A percentile compares a stretch with the other conserved stretches of the same genome.
Conservation (phyloP, 1,140 invertebrate genomes). For the Drosophila arizonae region DNA sequence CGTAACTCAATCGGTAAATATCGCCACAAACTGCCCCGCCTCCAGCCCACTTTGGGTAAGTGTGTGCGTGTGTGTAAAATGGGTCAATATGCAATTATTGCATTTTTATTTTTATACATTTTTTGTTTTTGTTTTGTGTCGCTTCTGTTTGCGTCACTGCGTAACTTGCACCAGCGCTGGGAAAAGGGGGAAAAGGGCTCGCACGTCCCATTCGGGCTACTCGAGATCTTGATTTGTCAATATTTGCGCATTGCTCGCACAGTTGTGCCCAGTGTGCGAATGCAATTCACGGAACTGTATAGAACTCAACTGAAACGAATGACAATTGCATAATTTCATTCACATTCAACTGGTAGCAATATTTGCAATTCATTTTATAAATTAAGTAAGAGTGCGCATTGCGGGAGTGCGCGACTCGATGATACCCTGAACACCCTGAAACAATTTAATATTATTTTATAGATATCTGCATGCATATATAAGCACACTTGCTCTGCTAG, state of each 20-base stretch:
- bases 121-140: slow-evolving; percentile 19
- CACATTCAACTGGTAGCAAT: background rate
- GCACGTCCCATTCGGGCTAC: background rate
- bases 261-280: slow-evolving; percentile 12
- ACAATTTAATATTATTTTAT: no score
- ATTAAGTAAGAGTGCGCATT: no score
- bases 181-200: background rate
- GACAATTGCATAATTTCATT: slow-evolving; percentile 10
- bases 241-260: slow-evolving; percentile 45
- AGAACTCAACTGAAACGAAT: slow-evolving; percentile 5
- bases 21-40: slow-evolving; percentile 9
- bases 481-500: no score
- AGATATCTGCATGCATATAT: no score
- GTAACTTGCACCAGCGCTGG: slow-evolving; percentile 11
- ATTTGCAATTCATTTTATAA: no score
- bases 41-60: slow-evolving; percentile 3
- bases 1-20: slow-evolving; percentile 68
- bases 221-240: slow-evolving; percentile 61
- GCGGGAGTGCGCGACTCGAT: no score
- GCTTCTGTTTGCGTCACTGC: slow-evolving; percentile 56
- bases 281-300: slow-evolving; percentile 19
- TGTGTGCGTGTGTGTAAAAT: slow-evolving; percentile 61
- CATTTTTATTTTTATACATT: slow-evolving; percentile 36
- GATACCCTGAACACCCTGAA: no score
- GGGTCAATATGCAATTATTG: slow-evolving; percentile 79